phyloP scores from a whole-genome alignment of 2,113 vertebrate genomes.

The cat (Felis catus) region DNA sequence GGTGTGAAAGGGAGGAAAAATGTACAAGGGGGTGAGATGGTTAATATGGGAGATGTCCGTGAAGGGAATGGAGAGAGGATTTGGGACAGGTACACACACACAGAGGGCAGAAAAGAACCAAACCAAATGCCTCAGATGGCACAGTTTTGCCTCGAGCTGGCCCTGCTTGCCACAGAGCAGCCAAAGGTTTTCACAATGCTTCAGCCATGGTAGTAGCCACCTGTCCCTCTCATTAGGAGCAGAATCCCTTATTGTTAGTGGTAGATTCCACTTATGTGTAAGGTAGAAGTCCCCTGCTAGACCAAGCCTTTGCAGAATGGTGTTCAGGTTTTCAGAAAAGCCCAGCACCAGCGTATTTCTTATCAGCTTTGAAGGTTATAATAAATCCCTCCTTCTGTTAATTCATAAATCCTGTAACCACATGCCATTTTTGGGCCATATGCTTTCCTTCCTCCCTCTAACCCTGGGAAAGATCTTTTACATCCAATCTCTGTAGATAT shows the following conservation, averaged over 20 bases:
- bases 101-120: neutral
- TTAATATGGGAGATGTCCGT: neutral
- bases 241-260: neutral
- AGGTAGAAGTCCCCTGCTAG: neutral
- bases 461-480: slow-evolving; percentile 43
- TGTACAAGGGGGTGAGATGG: accelerated
- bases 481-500: slow-evolving; percentile 69
- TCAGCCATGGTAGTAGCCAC: neutral
- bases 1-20: neutral
- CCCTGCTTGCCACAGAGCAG: neutral
- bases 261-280: neutral
- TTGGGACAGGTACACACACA: neutral
- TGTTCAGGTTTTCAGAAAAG: slow-evolving; percentile 30
- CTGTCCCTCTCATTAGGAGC: neutral
- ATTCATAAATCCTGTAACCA: neutral
- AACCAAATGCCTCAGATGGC: neutral
- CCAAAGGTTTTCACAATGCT: neutral
- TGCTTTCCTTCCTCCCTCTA: slow-evolving; percentile 65
- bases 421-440: slow-evolving; percentile 25
- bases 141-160: neutral
- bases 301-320: neutral
- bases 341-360: neutral
- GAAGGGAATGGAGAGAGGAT: neutral
- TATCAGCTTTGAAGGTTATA: slow-evolving; percentile 22
- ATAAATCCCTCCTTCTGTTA: slow-evolving; percentile 53